Evolutionary conservation across 2,113 vertebrate genomes (phyloP).

Genomic region (Elaphurus davidianus): DNA sequence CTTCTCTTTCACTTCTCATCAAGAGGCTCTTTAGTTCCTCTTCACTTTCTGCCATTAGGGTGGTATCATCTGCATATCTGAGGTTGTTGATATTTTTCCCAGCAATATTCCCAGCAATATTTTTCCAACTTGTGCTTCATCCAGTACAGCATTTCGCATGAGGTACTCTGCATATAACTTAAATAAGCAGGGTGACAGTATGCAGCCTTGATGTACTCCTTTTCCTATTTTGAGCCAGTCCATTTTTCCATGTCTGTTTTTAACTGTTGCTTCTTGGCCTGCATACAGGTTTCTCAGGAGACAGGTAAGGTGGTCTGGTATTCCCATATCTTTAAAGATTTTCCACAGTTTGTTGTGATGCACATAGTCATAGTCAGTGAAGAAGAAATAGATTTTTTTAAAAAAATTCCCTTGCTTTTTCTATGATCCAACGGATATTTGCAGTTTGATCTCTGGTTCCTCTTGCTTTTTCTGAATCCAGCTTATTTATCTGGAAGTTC

Average conservation of each 20-base stretch:
- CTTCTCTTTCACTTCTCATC: not conserved
- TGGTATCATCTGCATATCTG: not conserved
- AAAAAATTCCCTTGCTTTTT: not conserved
- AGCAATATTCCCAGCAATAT: not conserved
- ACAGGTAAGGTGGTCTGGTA: not conserved
- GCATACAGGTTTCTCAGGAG: not conserved
- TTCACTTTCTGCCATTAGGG: not conserved
- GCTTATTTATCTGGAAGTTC: not conserved
- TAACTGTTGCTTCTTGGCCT: not conserved
- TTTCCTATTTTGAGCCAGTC: not conserved
- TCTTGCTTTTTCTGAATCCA: not conserved
- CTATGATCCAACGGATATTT: not conserved
- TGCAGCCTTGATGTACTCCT: not conserved
- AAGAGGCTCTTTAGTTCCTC: not conserved
- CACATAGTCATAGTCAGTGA: not conserved
- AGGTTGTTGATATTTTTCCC: not conserved
- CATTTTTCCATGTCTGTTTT: not conserved
- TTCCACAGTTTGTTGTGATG: not conserved
- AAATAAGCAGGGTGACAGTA: not conserved
- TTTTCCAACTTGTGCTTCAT: not conserved
- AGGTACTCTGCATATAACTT: not conserved
- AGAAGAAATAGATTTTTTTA: not conserved
- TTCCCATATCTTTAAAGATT: not conserved
- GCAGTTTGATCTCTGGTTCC: not conserved
- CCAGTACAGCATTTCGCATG: not conserved